These are phyloP conservation scores for Spheniscus humboldti DNA, from an alignment of 2,797 vertebrate genomes.

Conservation along the genomic window DNA sequence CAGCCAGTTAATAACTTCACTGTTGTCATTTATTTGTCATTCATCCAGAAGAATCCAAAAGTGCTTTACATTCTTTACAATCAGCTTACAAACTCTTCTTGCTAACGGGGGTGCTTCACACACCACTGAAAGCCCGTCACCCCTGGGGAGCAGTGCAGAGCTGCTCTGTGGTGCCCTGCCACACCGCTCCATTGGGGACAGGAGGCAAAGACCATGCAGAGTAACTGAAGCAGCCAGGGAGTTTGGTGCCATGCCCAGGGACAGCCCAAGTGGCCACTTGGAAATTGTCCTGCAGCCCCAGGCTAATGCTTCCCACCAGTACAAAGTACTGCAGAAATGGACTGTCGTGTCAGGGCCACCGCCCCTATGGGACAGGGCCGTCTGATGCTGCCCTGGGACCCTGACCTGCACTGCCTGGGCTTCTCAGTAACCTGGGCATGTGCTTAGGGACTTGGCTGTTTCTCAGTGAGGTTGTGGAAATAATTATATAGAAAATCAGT, in stretches of 20 bases:
- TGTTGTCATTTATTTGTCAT: constrained; percentile 66
- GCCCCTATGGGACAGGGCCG: no score
- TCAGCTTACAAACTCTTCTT: constrained; percentile 5
- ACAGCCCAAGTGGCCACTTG: background rate
- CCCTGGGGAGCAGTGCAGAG: background rate
- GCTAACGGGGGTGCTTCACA: background rate
- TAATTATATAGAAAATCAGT: background rate
- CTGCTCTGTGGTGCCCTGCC: rapidly evolving
- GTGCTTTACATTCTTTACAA: constrained; percentile 55
- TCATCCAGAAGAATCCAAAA: constrained; percentile 66
- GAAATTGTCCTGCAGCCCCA: background rate
- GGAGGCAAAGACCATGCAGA: rapidly evolving
- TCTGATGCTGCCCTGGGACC: background rate
- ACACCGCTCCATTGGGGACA: rapidly evolving
- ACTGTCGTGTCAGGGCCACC: background rate
- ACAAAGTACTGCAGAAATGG: background rate
- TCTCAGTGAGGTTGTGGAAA: background rate
- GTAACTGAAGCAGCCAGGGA: background rate
- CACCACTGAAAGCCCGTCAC: rapidly evolving
- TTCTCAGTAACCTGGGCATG: background rate
- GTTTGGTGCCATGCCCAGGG: background rate
- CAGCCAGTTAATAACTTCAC: constrained; percentile 59
- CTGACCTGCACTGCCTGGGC: background rate
- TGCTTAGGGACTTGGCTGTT: background rate
- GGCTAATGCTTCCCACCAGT: background rate